Evolutionary conservation across 2,797 vertebrate genomes (phyloP).

Genomic region (Gephyroberyx darwinii): DNA sequence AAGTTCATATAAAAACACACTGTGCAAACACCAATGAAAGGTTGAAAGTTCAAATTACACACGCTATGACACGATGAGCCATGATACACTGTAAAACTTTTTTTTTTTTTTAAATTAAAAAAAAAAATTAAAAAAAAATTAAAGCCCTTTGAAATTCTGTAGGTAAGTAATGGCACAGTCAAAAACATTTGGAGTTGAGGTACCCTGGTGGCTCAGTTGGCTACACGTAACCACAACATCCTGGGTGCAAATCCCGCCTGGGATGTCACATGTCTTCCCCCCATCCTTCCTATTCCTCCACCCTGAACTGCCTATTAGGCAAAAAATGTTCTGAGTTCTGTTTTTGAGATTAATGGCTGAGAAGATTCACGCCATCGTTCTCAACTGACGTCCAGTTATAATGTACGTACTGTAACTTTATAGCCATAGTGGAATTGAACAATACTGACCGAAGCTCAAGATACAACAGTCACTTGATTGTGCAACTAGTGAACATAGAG

Average conservation of each 20-base stretch:
- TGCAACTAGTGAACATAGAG: too few relatives aligned
- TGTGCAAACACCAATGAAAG: background rate
- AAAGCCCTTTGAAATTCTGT: background rate
- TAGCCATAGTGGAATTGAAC: background rate
- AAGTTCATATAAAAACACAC: too few relatives aligned
- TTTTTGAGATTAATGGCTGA: constrained; percentile 11
- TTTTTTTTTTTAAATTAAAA: too few relatives aligned
- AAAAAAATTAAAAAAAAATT: background rate
- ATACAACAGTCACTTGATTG: too few relatives aligned
- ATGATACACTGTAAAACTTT: background rate
- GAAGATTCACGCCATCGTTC: background rate
- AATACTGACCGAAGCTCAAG: too few relatives aligned
- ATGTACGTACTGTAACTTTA: background rate
- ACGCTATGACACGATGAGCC: too few relatives aligned
- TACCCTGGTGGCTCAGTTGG: too few relatives aligned
- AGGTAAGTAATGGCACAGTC: background rate
- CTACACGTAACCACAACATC: too few relatives aligned
- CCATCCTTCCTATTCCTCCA: too few relatives aligned
- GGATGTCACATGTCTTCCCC: constrained; percentile 1
- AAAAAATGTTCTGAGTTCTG: constrained; percentile 27
- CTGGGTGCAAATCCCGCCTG: too few relatives aligned
- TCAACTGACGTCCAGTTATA: background rate
- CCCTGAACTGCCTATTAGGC: background rate
- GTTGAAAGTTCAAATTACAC: too few relatives aligned
- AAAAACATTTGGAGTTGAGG: too few relatives aligned